A percentile compares a stretch with the other conserved stretches of the same genome.
These are phyloP conservation scores for Patiria miniata DNA, from an alignment of 35 echinoderm and acorn worm genomes.

Conservation along the genomic window DNA sequence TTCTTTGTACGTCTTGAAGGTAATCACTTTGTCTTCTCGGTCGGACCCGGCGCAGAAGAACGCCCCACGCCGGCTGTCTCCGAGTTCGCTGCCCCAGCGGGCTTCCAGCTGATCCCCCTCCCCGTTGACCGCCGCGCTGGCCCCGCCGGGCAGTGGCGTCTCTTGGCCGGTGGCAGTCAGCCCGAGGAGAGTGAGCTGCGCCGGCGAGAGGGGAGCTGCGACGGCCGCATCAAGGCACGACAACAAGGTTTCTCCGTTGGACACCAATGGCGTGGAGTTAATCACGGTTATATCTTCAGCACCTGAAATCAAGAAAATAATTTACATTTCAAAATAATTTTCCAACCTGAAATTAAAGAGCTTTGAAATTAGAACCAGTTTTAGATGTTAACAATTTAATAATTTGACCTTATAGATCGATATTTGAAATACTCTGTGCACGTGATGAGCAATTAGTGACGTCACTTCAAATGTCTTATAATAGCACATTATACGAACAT, in stretches of 20 bases:
- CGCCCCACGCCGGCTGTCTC: slow-evolving; percentile 34
- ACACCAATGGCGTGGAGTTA: slow-evolving; percentile 64
- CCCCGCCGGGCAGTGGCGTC: not conserved
- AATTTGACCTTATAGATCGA: too few relatives aligned
- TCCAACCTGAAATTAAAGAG: not conserved
- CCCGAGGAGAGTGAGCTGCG: not conserved
- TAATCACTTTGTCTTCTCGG: slow-evolving; percentile 22
- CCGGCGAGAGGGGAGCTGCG: not conserved
- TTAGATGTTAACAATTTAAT: too few relatives aligned
- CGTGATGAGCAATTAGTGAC: too few relatives aligned
- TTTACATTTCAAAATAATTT: not conserved
- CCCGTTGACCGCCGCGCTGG: not conserved
- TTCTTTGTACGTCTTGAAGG: slow-evolving; percentile 53
- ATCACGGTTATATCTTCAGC: slow-evolving; percentile 55
- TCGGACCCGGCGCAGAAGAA: slow-evolving; percentile 33
- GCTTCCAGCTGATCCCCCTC: slow-evolving; percentile 18
- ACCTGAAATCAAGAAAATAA: not conserved
- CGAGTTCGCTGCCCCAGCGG: slow-evolving; percentile 13
- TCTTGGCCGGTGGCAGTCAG: not conserved
- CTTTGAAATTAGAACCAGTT: too few relatives aligned
- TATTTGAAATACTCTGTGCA: too few relatives aligned
- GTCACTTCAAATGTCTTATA: too few relatives aligned
- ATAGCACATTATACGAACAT: too few relatives aligned
- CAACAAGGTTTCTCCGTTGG: slow-evolving; percentile 15
- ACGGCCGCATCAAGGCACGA: slow-evolving; percentile 40